Evolutionary conservation across 2,888 invertebrate species (phyloP), one percentile per base, ranked within the genome.

Genomic region (Mechanitis messenoides): DNA sequence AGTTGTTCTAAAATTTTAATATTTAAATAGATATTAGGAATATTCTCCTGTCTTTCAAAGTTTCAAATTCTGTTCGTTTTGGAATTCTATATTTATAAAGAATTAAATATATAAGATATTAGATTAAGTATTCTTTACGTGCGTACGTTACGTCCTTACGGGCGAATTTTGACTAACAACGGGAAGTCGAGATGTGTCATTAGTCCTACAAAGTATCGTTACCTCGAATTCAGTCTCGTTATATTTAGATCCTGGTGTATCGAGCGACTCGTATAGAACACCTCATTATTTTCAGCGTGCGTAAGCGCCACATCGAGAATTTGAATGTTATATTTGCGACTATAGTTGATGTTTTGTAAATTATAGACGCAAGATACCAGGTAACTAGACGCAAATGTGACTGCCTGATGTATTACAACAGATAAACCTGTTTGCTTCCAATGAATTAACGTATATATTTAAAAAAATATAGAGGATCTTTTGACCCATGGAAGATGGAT

Each of bases 401-500:
- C 56, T 56, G 62, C 56, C 67, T 71, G 67, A 73, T 73, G 67
- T 74, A 74, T 74, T 71, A 70, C 66, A 74, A 72, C 71, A 71
- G 68, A 72, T 69, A 66, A 67, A 70, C 69, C 70, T 71, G 71
- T 73, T 72, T 64, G 68, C 71, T 71, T 63, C 71, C 69, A 67
- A 69, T 72, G 75, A 75, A 74, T 68, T 67, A 68, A 72, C 65
- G 69, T 69, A 73, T 72, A 62, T 68, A 66, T 66, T 68, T 63
- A 61, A 61, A 62, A 61, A 61, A 38, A 69, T 68, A 64, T 64
- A 64, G 71, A 63, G 72, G 71, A 72, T 68, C 69, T 70, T 69
- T 74, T 80, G 84, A 84, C 84, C 84, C 80, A 68, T 78, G 71
- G 72, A 73, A 78, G 82, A 84, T 84, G 77, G 79, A 86, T 85